Conservation (phyloP, 2,113 vertebrate genomes). For the Corythoichthys haematopterus region DNA sequence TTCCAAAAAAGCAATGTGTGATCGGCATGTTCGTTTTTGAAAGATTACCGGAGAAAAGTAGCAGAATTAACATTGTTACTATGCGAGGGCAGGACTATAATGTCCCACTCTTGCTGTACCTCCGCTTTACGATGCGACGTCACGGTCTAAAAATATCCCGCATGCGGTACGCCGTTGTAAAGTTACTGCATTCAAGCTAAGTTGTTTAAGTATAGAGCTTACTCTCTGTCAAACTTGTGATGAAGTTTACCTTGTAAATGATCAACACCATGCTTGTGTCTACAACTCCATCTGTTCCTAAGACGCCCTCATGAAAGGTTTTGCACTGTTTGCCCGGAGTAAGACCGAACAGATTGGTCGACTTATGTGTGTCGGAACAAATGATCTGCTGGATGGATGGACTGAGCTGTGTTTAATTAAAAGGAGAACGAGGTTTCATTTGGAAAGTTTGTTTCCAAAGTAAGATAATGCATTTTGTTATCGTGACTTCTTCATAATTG, state of each 20-base stretch:
- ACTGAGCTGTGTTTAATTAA: conserved; percentile 21
- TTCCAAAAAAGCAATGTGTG: no score
- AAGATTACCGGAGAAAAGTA: no score
- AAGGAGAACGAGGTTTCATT: conserved; percentile 33
- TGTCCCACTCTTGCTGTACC: no score
- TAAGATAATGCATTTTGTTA: conserved; percentile 21
- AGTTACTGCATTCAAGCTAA: no score
- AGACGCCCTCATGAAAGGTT: neutral
- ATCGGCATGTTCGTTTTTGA: no score
- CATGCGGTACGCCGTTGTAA: no score
- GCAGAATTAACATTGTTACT: no score
- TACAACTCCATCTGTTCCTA: conserved; percentile 38
- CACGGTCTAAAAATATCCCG: no score
- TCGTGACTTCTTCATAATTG: neutral
- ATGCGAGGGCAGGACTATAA: no score
- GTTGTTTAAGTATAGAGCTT: no score
- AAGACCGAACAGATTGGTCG: conserved; percentile 12
- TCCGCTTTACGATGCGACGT: no score
- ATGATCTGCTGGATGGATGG: conserved; percentile 13
- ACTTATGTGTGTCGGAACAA: conserved; percentile 18
- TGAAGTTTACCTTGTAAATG: conserved; percentile 9
- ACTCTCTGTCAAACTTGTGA: neutral
- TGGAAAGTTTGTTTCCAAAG: conserved; percentile 23
- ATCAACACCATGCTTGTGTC: conserved; percentile 23
- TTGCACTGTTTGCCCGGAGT: conserved; percentile 30